phyloP scores from a whole-genome alignment of 2,113 vertebrate species.

The Athene cunicularia region DNA sequence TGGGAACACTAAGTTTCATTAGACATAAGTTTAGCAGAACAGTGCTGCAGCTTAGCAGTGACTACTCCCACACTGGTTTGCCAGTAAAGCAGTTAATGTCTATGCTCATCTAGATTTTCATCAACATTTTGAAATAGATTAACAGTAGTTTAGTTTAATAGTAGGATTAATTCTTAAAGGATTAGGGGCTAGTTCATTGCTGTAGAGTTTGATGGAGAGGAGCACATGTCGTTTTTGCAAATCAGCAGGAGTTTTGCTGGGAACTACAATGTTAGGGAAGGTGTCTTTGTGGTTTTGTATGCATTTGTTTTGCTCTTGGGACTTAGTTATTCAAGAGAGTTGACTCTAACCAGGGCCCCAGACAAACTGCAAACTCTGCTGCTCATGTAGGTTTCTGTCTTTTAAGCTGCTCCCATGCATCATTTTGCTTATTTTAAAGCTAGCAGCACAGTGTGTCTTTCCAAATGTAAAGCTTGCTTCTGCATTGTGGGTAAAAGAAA shows the following conservation, averaged over 20 bases:
- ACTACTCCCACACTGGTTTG: neutral
- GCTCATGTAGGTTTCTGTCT: neutral
- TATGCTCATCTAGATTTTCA: neutral
- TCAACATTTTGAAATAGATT: neutral
- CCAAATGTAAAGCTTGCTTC: neutral
- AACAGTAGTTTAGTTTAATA: neutral
- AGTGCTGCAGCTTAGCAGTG: neutral
- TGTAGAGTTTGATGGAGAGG: neutral
- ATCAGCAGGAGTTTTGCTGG: neutral
- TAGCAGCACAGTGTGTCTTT: neutral
- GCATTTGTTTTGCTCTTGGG: neutral
- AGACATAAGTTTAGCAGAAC: neutral
- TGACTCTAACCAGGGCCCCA: neutral
- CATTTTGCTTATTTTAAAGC: neutral
- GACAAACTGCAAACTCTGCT: neutral
- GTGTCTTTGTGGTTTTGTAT: neutral
- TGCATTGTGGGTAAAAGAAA: neutral
- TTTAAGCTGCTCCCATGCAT: neutral
- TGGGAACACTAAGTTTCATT: neutral
- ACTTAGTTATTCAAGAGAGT: neutral
- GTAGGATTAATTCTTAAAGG: neutral
- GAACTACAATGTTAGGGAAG: neutral
- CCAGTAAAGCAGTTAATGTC: neutral
- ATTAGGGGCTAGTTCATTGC: neutral
- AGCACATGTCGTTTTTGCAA: neutral